Evolutionary conservation across 1,140 invertebrate species (phyloP), one percentile per base, ranked within the genome.

Genomic region (Euglossa dilemma): DNA sequence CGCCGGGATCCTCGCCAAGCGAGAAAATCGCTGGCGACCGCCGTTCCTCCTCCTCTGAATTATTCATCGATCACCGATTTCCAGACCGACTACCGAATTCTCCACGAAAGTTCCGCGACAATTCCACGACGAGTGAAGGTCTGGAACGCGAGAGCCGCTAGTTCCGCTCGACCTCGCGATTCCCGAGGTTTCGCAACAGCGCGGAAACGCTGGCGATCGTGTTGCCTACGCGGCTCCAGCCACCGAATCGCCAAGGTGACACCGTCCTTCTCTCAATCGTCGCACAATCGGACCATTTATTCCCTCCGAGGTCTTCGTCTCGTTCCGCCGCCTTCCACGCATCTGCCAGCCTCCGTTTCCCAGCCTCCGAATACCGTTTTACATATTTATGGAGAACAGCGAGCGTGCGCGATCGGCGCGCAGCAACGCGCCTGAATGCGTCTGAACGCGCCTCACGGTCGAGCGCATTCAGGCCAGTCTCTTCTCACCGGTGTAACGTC

Each of bases 401-500:
- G 18, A 63, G 28, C 18, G 25, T 36, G 8, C 8, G 12, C 6
- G 61, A 45, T 54, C 63, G 28, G 18, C n/a, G 6, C 14, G 6
- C 16, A 52, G 36, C 52, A 61, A 50, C 18, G 2, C 45, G 54
- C 23, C 25, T 52, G n/a, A n/a, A n/a, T n/a, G n/a, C n/a, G n/a
- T n/a, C n/a, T n/a, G n/a, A n/a, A n/a, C 18, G 2, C 45, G 54
- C 23, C 25, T 52, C 69, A 45, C 28, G 20, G 69, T 54, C 18
- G 67, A 52, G 14, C 18, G 18, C 57, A 63, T 45, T 20, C 45
- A 63, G 69, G 67, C 28, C 61, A 47, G 23, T 12, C 43, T 6
- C 25, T 20, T 70, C 67, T 73, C 64, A 87, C 43, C 43, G 12
- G 54, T 12, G 57, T 59, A 56, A 85, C 84, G 80, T 88, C 76